Conservation (phyloP, 1,140 invertebrate species). For the Plectrocnemia conspersa region DNA sequence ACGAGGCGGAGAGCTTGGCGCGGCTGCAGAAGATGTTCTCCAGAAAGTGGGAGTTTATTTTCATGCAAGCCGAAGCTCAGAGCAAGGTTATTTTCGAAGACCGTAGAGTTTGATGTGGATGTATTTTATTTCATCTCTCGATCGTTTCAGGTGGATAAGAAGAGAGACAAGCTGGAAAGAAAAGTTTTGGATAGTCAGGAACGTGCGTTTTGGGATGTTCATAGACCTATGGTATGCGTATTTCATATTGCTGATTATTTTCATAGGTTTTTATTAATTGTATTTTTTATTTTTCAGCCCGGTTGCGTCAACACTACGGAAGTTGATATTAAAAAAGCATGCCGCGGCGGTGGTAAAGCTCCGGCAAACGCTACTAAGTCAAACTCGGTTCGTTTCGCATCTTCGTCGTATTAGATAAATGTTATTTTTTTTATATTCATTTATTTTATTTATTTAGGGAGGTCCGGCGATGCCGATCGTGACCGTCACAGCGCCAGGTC, state of each 20-base stretch:
- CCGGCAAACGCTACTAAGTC: conserved; percentile 7
- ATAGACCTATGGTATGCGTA: conserved; percentile 76
- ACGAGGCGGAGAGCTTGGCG: conserved; percentile 97
- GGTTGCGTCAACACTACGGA: conserved; percentile 99
- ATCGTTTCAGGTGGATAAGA: conserved; percentile 87
- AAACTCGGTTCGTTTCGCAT: conserved; percentile 17
- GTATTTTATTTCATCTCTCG: conserved; percentile 6
- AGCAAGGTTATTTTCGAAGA: conserved; percentile 45
- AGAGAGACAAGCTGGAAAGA: conserved; percentile 94
- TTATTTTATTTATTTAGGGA: conserved; percentile 3
- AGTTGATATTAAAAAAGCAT: conserved; percentile 95
- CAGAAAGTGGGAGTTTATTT: conserved; percentile 99
- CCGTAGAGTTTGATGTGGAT: no score
- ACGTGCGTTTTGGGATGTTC: conserved; percentile 98
- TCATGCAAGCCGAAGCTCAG: conserved; percentile 90
- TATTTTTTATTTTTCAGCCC: conserved; percentile 60
- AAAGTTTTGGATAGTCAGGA: conserved; percentile 99
- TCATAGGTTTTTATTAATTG: not conserved
- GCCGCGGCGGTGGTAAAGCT: conserved; percentile 53
- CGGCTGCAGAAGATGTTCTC: conserved; percentile 99
- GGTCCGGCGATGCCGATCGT: conserved; percentile 33
- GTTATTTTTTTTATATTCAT: not conserved
- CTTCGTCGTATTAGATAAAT: not conserved
- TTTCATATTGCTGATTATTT: conserved; percentile 13
- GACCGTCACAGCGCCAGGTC: conserved; percentile 30